These are phyloP conservation scores for Drosophila anceps DNA, from an alignment of 2,888 invertebrate species.

Conservation along the genomic window DNA sequence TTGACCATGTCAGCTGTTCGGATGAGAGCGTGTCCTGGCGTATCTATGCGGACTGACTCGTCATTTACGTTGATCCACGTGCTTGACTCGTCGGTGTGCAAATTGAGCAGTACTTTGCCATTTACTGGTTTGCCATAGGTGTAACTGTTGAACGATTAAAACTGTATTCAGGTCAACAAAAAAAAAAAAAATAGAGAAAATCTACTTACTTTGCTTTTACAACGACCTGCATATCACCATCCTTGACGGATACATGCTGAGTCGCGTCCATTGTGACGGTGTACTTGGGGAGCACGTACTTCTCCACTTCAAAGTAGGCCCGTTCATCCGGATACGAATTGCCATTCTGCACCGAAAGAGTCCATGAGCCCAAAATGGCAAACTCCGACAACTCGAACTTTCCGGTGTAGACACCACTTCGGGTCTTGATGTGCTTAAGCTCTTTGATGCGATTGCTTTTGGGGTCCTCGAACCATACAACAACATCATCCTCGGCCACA, in stretches of 20 bases:
- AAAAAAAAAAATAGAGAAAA: not conserved
- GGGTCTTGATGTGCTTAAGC: slow-evolving; percentile 88
- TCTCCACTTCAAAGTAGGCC: slow-evolving; percentile 89
- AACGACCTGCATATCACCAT: slow-evolving; percentile 91
- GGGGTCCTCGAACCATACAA: slow-evolving; percentile 90
- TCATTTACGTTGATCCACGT: slow-evolving; percentile 39
- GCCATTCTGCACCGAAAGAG: slow-evolving; percentile 83
- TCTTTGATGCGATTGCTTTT: slow-evolving; percentile 93
- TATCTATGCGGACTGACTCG: slow-evolving; percentile 21
- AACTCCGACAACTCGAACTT: slow-evolving; percentile 91
- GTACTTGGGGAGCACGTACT: slow-evolving; percentile 97
- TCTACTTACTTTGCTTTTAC: slow-evolving; percentile 86
- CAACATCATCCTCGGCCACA: slow-evolving; percentile 87
- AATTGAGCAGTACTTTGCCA: slow-evolving; percentile 93
- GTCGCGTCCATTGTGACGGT: slow-evolving; percentile 93
- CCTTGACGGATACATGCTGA: slow-evolving; percentile 92
- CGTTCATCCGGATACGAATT: slow-evolving; percentile 60
- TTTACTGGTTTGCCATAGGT: slow-evolving; percentile 91
- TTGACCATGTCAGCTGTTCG: slow-evolving; percentile 76
- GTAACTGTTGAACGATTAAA: slow-evolving; percentile 87
- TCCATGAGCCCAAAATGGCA: slow-evolving; percentile 96
- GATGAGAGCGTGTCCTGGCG: slow-evolving; percentile 63
- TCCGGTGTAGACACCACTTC: slow-evolving; percentile 88
- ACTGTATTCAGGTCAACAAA: not conserved
- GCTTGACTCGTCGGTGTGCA: slow-evolving; percentile 88